Conservation (phyloP, 2,888 invertebrate species). For the Thysanoteuthis rhombus region DNA sequence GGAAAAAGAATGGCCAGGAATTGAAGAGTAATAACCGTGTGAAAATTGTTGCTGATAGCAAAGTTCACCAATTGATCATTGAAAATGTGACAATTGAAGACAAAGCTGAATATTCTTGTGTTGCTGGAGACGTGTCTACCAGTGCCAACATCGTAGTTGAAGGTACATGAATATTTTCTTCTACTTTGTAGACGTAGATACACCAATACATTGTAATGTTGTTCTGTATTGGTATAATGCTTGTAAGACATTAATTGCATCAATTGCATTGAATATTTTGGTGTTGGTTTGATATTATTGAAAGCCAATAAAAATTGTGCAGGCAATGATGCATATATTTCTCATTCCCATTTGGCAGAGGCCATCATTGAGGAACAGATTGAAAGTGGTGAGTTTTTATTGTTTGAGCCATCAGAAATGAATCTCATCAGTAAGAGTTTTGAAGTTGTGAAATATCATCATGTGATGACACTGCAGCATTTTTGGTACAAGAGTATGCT, state of each 20-base stretch:
- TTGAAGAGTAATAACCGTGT: conserved; percentile 84
- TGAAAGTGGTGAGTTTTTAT: not conserved
- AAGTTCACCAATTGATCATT: conserved; percentile 53
- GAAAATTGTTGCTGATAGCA: conserved; percentile 82
- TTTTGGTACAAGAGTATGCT: too few relatives aligned
- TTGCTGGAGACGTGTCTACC: conserved; percentile 44
- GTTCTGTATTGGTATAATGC: not conserved
- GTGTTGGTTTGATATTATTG: not conserved
- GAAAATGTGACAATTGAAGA: conserved; percentile 50
- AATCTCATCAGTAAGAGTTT: not conserved
- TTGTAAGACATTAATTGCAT: not conserved
- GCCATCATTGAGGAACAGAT: not conserved
- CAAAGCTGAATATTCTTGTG: conserved; percentile 54
- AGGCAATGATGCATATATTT: not conserved
- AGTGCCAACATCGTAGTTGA: conserved; percentile 40
- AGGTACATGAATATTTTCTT: conserved; percentile 32
- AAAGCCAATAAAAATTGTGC: not conserved
- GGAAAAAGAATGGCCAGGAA: conserved; percentile 82
- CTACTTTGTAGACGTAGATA: not conserved
- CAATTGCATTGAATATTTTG: not conserved
- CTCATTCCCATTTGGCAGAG: not conserved
- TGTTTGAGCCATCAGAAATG: not conserved
- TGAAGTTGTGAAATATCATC: not conserved
- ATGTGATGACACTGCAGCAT: too few relatives aligned
- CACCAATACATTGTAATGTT: not conserved